Evolutionary conservation across 1,140 invertebrate species (phyloP), one percentile per base, ranked within the genome.

Genomic region (Steinernema khuongi): DNA sequence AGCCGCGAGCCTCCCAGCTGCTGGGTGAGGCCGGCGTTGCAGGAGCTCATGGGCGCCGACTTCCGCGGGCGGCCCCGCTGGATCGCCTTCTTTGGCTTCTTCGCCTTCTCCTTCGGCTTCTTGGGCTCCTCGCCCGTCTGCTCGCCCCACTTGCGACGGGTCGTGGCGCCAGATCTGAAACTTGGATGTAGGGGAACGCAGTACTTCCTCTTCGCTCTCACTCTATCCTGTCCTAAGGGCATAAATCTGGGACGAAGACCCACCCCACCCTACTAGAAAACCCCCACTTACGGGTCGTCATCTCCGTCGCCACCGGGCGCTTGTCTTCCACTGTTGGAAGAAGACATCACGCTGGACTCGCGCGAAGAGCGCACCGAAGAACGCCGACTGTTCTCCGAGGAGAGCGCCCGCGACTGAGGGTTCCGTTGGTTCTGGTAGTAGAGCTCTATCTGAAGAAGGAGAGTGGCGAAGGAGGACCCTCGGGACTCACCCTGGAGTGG

Each of bases 111-210:
- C 71, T 31, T 19, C 18, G 41, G 30, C 17, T 44, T 74, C 70
- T 74, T 74, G n/a, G 69, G 33, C 50, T 77, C 50, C 14, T 83
- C 76, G 19, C 26, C 70, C n/a, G 77, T 71, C 22, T 83, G 75
- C 22, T 83, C 79, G 28, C 81, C 68, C 81, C 81, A 82, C 44
- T 81, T 80, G 22, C 80, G 68, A 31, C 81, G 68, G 26, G 81
- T 82, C 36, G 81, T 82, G 17, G 81, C 81, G 0, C 81, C 81
- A 76, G 36, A 33, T 73, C 43, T 18, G 50, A 22, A 71, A 28
- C n/a, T n/a, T n/a, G n/a, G n/a, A n/a, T n/a, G n/a, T n/a, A n/a
- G n/a, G n/a, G n/a, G n/a, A n/a, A n/a, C n/a, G n/a, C n/a, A n/a
- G n/a, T n/a, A n/a, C n/a, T n/a, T n/a, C 60, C 26, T 32, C 32